Conservation (phyloP, 2,797 vertebrate genomes). For the Tachyglossus aculeatus region DNA sequence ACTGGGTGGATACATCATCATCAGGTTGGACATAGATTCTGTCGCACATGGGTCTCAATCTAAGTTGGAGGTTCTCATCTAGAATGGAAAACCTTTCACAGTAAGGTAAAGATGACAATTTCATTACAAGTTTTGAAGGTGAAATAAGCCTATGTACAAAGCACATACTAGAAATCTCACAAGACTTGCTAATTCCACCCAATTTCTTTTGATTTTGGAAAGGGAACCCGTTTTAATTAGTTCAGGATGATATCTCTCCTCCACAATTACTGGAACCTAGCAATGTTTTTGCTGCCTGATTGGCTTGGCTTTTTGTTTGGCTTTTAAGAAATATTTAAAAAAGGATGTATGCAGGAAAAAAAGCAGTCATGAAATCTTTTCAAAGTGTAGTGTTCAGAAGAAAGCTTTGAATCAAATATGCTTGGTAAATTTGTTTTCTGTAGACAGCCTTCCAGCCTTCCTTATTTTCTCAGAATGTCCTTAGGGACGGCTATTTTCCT, state of each 20-base stretch:
- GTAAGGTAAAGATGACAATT: too few species aligned
- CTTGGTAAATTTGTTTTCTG: conserved; percentile 36
- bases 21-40: too few species aligned
- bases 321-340: conserved; percentile 31
- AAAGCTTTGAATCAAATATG: conserved; percentile 23
- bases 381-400: conserved; percentile 72
- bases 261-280: neutral
- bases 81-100: too few species aligned
- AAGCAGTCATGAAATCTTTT: conserved; percentile 62
- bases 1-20: too few species aligned
- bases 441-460: conserved; percentile 17
- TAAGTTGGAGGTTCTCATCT: too few species aligned
- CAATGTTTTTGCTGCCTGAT: neutral
- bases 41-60: too few species aligned
- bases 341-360: conserved; percentile 1
- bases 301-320: conserved; percentile 22
- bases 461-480: conserved; percentile 19
- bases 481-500: conserved; percentile 56
- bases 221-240: neutral
- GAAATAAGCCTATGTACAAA: too few species aligned
- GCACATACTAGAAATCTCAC: too few species aligned
- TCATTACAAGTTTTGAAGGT: too few species aligned
- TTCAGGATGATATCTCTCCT: neutral
- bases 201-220: neutral
- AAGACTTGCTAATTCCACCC: too few species aligned